Evolutionary conservation across 1,140 invertebrate genomes (phyloP).

Genomic region (Aphaenogaster floridana): DNA sequence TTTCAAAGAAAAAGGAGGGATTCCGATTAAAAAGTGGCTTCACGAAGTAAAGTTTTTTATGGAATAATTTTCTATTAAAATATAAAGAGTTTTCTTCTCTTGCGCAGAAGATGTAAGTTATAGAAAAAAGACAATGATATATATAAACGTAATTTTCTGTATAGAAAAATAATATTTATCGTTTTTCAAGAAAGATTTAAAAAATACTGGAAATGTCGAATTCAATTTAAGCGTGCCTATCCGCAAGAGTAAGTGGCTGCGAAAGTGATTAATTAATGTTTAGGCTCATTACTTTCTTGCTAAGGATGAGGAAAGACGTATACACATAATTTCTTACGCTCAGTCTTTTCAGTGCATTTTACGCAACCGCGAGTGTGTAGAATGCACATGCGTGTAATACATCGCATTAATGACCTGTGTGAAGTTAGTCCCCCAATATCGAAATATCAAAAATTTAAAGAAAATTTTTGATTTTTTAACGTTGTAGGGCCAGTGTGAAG

Average conservation of each 20-base stretch:
- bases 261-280: conserved; percentile 21
- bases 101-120: neutral
- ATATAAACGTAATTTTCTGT: neutral
- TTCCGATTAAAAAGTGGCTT: neutral
- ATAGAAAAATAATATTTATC: neutral
- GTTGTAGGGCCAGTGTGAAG: too few relatives aligned
- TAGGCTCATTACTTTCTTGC: conserved; percentile 11
- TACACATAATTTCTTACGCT: neutral
- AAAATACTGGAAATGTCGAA: neutral
- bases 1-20: neutral
- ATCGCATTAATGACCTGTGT: neutral
- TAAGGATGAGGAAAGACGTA: neutral
- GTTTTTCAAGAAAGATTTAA: neutral
- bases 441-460: too few relatives aligned
- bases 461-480: too few relatives aligned
- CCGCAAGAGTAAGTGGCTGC: neutral
- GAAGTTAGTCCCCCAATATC: too few relatives aligned
- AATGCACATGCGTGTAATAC: neutral
- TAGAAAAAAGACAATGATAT: neutral
- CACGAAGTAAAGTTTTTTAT: neutral
- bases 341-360: neutral
- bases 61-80: neutral
- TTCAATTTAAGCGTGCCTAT: neutral
- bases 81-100: neutral
- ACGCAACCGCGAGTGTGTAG: neutral